These are phyloP conservation scores for Ptychadena robeensis DNA, from an alignment of 2,797 vertebrate species.

Conservation along the genomic window DNA sequence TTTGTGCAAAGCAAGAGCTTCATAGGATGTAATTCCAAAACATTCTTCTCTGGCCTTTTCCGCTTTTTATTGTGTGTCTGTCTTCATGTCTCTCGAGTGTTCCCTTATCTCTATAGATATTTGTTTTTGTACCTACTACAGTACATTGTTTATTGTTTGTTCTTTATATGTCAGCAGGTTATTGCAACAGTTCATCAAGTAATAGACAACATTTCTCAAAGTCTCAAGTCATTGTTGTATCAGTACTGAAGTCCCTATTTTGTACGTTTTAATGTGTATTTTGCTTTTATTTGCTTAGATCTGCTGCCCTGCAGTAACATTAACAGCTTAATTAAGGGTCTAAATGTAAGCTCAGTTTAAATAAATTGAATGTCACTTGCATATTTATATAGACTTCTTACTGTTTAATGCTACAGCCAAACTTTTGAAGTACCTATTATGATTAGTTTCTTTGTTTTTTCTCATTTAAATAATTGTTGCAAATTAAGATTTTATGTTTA, in stretches of 20 bases:
- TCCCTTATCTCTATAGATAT: conserved; percentile 38
- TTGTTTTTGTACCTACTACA: conserved; percentile 41
- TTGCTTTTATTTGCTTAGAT: neutral
- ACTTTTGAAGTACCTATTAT: neutral
- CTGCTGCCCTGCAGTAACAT: neutral
- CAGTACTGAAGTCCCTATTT: neutral
- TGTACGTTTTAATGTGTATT: neutral
- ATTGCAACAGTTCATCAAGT: conserved; percentile 47
- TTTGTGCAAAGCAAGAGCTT: conserved; percentile 21
- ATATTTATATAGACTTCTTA: neutral
- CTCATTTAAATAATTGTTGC: too few species aligned
- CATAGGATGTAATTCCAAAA: conserved; percentile 17
- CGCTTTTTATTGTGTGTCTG: conserved; percentile 44
- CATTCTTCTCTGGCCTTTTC: conserved; percentile 26
- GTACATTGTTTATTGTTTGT: conserved; percentile 54
- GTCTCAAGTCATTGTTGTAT: neutral
- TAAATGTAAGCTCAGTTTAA: neutral
- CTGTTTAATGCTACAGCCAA: neutral
- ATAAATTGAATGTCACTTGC: neutral
- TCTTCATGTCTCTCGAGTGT: conserved; percentile 34
- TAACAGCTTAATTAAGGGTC: neutral
- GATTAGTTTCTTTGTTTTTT: too few species aligned
- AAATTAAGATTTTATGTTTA: too few species aligned
- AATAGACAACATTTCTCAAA: conserved; percentile 40
- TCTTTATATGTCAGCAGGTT: conserved; percentile 51